These are phyloP conservation scores for Meandrusa payeni DNA, from an alignment of 2,888 invertebrate genomes.

Conservation along the genomic window DNA sequence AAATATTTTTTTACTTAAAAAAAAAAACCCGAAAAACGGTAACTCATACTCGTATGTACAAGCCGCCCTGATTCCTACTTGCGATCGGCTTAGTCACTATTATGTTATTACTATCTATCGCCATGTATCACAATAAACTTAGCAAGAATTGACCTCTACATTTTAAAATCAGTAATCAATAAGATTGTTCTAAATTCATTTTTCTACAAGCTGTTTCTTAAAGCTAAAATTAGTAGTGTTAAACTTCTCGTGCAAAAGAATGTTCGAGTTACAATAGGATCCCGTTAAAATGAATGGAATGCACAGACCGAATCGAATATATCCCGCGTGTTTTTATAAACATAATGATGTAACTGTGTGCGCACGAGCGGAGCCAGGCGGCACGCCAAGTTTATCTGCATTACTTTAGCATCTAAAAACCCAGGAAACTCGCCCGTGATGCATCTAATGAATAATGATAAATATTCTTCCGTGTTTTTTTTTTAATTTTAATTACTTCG, in stretches of 20 bases:
- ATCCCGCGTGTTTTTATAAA: constrained; percentile 38
- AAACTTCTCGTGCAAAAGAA: neutral
- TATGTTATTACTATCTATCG: no score
- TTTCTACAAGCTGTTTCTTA: no score
- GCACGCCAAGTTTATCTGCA: constrained; percentile 50
- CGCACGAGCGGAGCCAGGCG: constrained; percentile 55
- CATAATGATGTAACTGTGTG: constrained; percentile 57
- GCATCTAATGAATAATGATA: constrained; percentile 66
- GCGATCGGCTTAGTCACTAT: no score
- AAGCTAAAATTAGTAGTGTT: no score
- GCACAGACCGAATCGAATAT: constrained; percentile 45
- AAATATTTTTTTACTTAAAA: no score
- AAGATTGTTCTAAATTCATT: no score
- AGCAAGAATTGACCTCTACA: no score
- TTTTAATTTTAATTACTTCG: constrained; percentile 51
- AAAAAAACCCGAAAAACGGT: no score
- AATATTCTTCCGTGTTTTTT: constrained; percentile 63
- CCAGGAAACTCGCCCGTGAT: constrained; percentile 61
- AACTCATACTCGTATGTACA: no score
- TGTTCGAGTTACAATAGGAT: neutral
- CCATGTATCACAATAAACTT: no score
- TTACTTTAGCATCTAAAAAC: constrained; percentile 54
- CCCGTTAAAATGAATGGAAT: constrained; percentile 31
- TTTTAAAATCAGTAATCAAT: no score
- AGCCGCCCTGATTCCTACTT: no score